Evolutionary conservation across 2,113 vertebrate species (phyloP), one percentile per base, ranked within the genome.

Genomic region (Rhineura floridana): DNA sequence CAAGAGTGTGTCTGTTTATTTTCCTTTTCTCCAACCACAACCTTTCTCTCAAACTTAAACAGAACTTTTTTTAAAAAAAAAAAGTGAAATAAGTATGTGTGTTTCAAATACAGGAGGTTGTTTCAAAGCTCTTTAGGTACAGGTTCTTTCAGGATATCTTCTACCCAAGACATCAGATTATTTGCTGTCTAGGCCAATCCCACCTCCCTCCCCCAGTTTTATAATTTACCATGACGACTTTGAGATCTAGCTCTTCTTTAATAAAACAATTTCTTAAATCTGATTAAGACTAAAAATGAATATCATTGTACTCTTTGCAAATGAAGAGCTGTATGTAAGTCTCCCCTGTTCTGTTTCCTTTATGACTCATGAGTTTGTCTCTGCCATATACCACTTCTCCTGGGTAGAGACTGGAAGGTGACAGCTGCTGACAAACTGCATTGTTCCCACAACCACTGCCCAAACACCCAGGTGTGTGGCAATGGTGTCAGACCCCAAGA

Each of bases 1-100:
- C 55, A 84, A 82, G 28, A 76, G 10, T 75, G 81, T 0, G 28
- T 91, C 25, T 89, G 1, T 48, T 89, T 86, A n/a, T n/a, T 52
- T 44, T 28, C 48, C 28, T 84, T 36, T 1, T 63, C 12, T 13
- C 15, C 4, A 77, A 85, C 78, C n/a, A 6, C n/a, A 89, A 0
- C 15, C 70, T 36, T 84, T 93, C 55, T 89, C 1, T 63, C 52
- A 92, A 39, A 46, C 46, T 88, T 4, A 90, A 25, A 83, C 2
- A 0, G 30, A 50, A 44, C 30, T 0, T 0, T 81, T 91, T 85
- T 84, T 81, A 83, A 76, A 52, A 52, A 33, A 79, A 42, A 86
- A 84, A 85, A 28, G 33, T 75, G 30, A 3, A 83, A 78, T 62
- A 17, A 67, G 0, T 63, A 62, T 9, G 28, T 72, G 8, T 67